Evolutionary conservation across 1,140 invertebrate genomes (phyloP).

Genomic region (Lordiphosa collinella): DNA sequence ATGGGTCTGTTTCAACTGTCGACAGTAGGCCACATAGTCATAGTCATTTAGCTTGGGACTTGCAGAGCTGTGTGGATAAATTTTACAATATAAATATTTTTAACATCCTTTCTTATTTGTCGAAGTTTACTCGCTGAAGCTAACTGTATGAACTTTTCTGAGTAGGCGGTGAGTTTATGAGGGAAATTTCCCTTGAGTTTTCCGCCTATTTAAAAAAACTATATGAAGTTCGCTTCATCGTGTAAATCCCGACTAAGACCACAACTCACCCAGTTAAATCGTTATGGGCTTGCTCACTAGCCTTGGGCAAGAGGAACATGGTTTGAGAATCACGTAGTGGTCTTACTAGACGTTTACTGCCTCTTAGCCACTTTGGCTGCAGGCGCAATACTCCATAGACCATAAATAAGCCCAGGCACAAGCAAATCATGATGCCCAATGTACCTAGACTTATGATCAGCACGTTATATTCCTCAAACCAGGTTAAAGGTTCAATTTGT

Average conservation of each 20-base stretch:
- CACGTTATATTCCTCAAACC: conserved; percentile 22
- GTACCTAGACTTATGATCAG: conserved; percentile 29
- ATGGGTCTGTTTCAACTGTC: conserved; percentile 22
- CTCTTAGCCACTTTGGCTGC: conserved; percentile 30
- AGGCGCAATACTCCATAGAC: conserved; percentile 36
- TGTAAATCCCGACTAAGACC: no score
- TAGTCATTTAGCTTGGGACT: conserved; percentile 12
- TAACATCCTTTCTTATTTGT: no score
- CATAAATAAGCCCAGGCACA: conserved; percentile 26
- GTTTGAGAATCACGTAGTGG: conserved; percentile 15
- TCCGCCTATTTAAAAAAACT: no score
- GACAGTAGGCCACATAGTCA: conserved; percentile 48
- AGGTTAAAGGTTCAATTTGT: not conserved
- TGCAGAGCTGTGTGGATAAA: not conserved
- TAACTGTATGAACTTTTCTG: no score
- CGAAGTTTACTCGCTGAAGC: no score
- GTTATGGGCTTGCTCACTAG: conserved; percentile 8
- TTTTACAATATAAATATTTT: not conserved
- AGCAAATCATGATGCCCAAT: conserved; percentile 19
- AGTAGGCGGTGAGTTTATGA: no score
- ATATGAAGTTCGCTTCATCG: no score
- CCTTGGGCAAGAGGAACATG: conserved; percentile 29
- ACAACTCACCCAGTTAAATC: conserved; percentile 8
- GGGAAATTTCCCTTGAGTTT: no score
- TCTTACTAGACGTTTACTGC: conserved; percentile 21